These are phyloP conservation scores for Otolemur garnettii DNA, from an alignment of 2,113 vertebrate species.

Conservation along the genomic window DNA sequence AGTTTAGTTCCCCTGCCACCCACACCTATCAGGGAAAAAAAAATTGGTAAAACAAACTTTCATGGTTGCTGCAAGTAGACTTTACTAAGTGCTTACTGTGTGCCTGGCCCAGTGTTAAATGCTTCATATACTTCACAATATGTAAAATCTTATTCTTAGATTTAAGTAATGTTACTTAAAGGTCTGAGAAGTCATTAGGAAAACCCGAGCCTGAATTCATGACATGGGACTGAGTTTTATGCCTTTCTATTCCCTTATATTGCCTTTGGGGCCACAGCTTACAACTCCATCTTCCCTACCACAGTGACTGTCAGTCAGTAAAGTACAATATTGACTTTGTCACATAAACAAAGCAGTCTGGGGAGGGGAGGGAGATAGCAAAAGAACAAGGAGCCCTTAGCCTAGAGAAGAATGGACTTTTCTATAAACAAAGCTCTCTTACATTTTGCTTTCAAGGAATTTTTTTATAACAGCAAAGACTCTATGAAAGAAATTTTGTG, in stretches of 20 bases:
- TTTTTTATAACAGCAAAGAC: conserved; percentile 56
- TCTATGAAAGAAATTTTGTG: conserved; percentile 72
- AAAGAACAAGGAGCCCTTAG: conserved; percentile 60
- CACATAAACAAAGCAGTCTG: conserved; percentile 39
- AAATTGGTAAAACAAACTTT: background rate
- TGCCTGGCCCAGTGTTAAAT: background rate
- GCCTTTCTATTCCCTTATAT: background rate
- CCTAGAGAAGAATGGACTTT: conserved; percentile 12
- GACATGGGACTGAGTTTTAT: background rate
- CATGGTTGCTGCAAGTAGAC: background rate
- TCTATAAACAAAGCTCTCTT: conserved; percentile 66
- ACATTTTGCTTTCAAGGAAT: conserved; percentile 74
- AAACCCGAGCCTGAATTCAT: conserved; percentile 26
- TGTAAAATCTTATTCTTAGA: background rate
- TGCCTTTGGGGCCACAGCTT: background rate
- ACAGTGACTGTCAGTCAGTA: conserved; percentile 8
- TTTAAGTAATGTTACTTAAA: background rate
- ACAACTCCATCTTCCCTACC: conserved; percentile 9
- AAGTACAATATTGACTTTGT: conserved; percentile 71
- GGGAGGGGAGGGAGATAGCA: background rate
- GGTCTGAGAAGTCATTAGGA: conserved; percentile 2
- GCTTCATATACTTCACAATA: background rate
- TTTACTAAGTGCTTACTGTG: background rate
- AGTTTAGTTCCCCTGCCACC: background rate
- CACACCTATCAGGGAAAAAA: background rate